These are phyloP conservation scores for Sussaba pulchella DNA, from an alignment of 2,888 invertebrate species.

Conservation along the genomic window DNA sequence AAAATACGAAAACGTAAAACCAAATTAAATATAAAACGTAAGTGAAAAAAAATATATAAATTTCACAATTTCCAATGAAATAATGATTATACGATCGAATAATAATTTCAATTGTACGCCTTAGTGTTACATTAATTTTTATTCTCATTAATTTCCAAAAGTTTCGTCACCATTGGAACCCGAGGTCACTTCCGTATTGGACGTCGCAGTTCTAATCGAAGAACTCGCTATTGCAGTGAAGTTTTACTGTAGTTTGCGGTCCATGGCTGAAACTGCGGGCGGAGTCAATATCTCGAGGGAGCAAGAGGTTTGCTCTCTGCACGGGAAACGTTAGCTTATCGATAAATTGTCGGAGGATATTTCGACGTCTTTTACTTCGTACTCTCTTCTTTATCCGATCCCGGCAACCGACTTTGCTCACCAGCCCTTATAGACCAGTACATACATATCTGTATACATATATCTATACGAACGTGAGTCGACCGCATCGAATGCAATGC, in stretches of 20 bases:
- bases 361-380: slow-evolving; percentile 48
- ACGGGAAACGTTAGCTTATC: slow-evolving; percentile 57
- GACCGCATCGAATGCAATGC: slow-evolving; percentile 61
- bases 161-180: no score
- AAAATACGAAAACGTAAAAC: no score
- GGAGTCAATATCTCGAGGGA: not conserved
- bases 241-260: not conserved
- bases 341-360: slow-evolving; percentile 61
- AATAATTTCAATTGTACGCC: no score
- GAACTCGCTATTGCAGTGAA: not conserved
- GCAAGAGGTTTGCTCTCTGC: not conserved
- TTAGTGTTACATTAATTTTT: no score
- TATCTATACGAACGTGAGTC: not conserved
- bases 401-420: slow-evolving; percentile 45
- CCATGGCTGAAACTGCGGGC: not conserved
- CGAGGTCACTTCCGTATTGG: no score
- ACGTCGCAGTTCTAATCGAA: not conserved
- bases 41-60: no score
- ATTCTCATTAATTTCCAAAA: no score
- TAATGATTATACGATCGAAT: no score
- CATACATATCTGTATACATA: not conserved
- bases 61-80: no score
- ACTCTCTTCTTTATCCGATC: slow-evolving; percentile 34
- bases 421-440: slow-evolving; percentile 6
- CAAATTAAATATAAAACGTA: no score